Conservation (phyloP, 2,113 vertebrate genomes). For the Anser brachyrhynchus region DNA sequence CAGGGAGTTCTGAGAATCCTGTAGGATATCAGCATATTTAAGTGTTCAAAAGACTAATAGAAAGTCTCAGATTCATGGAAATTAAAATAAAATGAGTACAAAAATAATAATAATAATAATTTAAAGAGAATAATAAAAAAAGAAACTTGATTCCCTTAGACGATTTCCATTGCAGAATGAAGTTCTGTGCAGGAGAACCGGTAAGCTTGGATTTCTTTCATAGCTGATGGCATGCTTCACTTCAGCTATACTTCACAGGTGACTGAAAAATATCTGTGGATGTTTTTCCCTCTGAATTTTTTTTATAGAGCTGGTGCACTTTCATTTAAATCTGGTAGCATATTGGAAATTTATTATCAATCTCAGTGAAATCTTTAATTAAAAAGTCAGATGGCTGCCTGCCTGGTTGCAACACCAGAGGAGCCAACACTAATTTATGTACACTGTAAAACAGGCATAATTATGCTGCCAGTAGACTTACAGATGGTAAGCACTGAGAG, state of each 20-base stretch:
- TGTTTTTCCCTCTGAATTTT: background rate
- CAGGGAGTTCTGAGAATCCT: background rate
- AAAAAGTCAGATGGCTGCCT: constrained; percentile 60
- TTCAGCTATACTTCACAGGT: background rate
- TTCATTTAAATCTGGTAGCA: constrained; percentile 40
- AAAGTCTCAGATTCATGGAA: background rate
- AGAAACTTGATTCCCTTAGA: background rate
- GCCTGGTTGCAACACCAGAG: constrained; percentile 36
- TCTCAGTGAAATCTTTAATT: constrained; percentile 55
- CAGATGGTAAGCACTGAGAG: constrained; percentile 32
- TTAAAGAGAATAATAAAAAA: background rate
- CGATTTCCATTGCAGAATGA: background rate
- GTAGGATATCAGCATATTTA: background rate
- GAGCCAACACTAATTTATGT: constrained; percentile 64
- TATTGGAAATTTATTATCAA: constrained; percentile 37
- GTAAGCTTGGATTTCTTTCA: background rate
- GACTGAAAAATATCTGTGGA: background rate
- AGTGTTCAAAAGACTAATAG: background rate
- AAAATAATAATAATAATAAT: background rate
- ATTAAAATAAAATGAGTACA: background rate
- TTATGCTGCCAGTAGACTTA: constrained; percentile 48
- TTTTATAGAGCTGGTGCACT: background rate
- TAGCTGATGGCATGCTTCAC: background rate
- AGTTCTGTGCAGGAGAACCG: background rate
- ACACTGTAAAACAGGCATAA: constrained; percentile 43